A percentile compares a stretch with the other conserved stretches of the same genome.
These are phyloP conservation scores for Corydoras sp. DNA, from an alignment of 2,113 vertebrate species.

Conservation along the genomic window DNA sequence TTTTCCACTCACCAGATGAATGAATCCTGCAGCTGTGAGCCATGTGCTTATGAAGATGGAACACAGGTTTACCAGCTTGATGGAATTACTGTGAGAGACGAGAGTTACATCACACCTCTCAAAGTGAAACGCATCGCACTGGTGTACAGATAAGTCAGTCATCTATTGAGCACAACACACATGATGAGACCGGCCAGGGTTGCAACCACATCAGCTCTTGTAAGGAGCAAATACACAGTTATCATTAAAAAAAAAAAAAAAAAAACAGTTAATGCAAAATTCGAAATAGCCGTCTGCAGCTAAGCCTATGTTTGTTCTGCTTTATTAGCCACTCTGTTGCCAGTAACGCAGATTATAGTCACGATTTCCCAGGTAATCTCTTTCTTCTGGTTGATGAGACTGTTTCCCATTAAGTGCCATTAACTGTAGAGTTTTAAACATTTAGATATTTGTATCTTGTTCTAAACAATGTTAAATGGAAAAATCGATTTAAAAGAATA, in stretches of 20 bases:
- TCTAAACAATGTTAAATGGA: too few species aligned
- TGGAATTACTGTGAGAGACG: constrained; percentile 86
- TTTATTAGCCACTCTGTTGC: too few species aligned
- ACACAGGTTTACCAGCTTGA: constrained; percentile 98
- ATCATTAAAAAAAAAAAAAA: constrained; percentile 20
- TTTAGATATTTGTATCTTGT: too few species aligned
- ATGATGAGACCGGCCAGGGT: constrained; percentile 14
- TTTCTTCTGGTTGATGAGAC: too few species aligned
- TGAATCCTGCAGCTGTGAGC: constrained; percentile 98
- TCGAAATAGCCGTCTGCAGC: not conserved
- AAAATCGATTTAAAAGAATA: too few species aligned
- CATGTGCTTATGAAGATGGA: constrained; percentile 99
- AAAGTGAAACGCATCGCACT: constrained; percentile 45
- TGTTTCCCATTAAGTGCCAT: too few species aligned
- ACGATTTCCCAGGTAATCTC: too few species aligned
- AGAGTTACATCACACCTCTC: constrained; percentile 47
- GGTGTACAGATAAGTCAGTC: constrained; percentile 45
- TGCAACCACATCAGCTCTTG: constrained; percentile 19
- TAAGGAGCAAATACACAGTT: constrained; percentile 39
- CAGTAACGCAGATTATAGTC: too few species aligned
- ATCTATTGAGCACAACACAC: constrained; percentile 42
- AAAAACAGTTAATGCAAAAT: not conserved
- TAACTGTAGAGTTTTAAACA: too few species aligned
- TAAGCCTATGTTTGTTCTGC: not conserved
- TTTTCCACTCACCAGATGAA: constrained; percentile 89